Conservation (phyloP, 2,888 invertebrate genomes). For the Tachina grossa region DNA sequence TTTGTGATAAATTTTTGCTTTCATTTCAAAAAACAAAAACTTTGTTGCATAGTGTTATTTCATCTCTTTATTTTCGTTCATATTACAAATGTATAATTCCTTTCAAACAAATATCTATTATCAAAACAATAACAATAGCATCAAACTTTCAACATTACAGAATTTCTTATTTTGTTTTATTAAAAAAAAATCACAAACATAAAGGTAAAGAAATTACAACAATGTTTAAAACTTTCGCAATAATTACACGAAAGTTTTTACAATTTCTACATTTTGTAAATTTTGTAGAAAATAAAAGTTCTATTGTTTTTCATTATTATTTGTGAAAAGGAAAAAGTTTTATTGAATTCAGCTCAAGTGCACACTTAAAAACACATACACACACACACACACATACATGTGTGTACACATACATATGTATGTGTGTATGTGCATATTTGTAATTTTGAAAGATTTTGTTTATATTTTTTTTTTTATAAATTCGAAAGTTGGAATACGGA, state of each 20-base stretch:
- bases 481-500: no score
- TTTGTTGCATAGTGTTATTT: not conserved
- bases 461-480: no score
- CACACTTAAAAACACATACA: not conserved
- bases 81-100: not conserved
- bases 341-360: not conserved
- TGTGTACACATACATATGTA: no score
- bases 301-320: not conserved
- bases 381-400: no score
- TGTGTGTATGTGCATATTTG: no score
- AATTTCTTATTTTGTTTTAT: not conserved
- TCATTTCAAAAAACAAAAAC: no score
- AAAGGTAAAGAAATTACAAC: not conserved
- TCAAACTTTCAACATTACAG: not conserved
- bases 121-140: not conserved
- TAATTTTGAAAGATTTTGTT: no score
- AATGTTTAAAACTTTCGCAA: slow-evolving; percentile 29
- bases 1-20: no score
- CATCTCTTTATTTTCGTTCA: not conserved
- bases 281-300: slow-evolving; percentile 4
- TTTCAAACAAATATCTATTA: slow-evolving; percentile 5
- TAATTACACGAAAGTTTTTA: slow-evolving; percentile 15
- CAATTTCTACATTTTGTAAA: slow-evolving; percentile 15
- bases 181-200: not conserved
- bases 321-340: not conserved